Evolutionary conservation across 2,797 vertebrate genomes (phyloP).

Genomic region (Sebastes wilsoni): DNA sequence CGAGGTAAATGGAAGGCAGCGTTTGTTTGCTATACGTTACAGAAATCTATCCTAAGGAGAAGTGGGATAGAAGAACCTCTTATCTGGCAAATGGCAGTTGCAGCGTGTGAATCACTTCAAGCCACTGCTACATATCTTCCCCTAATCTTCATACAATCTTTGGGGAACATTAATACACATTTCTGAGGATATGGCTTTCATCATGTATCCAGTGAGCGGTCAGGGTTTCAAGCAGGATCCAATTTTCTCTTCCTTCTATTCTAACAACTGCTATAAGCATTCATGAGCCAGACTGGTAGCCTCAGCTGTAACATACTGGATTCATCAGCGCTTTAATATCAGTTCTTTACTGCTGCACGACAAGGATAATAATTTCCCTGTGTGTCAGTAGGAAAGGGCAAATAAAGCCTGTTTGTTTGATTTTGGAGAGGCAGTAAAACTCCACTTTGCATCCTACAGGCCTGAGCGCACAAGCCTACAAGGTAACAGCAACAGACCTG

Average conservation of each 20-base stretch:
- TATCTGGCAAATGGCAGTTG: constrained; percentile 54
- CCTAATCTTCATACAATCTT: constrained; percentile 62
- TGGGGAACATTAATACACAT: constrained; percentile 64
- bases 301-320: constrained; percentile 77
- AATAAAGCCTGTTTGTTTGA: constrained; percentile 78
- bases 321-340: constrained; percentile 79
- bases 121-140: constrained; percentile 48
- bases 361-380: constrained; percentile 77
- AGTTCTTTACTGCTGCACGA: constrained; percentile 75
- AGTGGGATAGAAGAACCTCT: constrained; percentile 40
- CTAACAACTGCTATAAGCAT: constrained; percentile 47
- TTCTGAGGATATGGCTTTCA: constrained; percentile 70
- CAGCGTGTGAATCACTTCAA: constrained; percentile 59
- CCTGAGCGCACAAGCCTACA: constrained; percentile 19
- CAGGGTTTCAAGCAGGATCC: constrained; percentile 64
- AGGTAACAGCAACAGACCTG: constrained; percentile 33
- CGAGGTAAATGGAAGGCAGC: too few relatives aligned
- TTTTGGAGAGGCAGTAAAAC: constrained; percentile 69
- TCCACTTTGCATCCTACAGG: constrained; percentile 42
- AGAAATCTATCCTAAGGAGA: constrained; percentile 28
- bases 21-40: constrained; percentile 43
- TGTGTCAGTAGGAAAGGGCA: constrained; percentile 72
- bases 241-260: constrained; percentile 66
- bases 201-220: constrained; percentile 60
- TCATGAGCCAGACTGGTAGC: constrained; percentile 63